A percentile compares a stretch with the other conserved stretches of the same genome.
Evolutionary conservation across 2,113 vertebrate species (phyloP).

Genomic region (Halcyon senegalensis): DNA sequence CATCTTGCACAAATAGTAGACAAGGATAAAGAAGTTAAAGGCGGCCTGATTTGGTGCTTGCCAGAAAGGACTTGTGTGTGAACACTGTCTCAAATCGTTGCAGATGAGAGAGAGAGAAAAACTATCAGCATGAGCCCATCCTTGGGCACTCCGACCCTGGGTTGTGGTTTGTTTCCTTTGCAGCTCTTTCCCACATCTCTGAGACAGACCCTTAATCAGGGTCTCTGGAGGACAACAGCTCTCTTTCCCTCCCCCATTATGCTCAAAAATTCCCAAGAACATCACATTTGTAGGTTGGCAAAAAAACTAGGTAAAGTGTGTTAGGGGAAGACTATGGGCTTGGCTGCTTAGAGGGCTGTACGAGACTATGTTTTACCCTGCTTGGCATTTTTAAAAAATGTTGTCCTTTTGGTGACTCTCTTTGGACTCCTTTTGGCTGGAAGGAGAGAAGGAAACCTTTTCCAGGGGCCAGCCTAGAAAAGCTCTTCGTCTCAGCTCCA

Average conservation of each 20-base stretch:
- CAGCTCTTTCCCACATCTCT: background rate
- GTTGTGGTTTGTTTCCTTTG: background rate
- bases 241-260: background rate
- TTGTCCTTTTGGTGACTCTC: background rate
- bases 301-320: background rate
- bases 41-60: background rate
- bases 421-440: background rate
- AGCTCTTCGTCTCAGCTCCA: background rate
- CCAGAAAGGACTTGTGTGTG: background rate
- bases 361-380: background rate
- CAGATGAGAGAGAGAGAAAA: background rate
- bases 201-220: background rate
- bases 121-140: background rate
- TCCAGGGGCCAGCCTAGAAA: background rate
- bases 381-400: background rate
- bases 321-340: background rate
- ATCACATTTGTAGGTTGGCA: background rate
- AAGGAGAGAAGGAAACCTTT: background rate
- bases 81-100: fast-evolving
- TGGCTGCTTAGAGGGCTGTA: background rate
- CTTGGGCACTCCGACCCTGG: background rate
- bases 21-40: background rate
- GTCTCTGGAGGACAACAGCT: background rate
- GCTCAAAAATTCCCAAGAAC: background rate
- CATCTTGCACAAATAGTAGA: background rate